Base-by-base conservation (phyloP, 2,113 vertebrate genomes). In the Orthonyx spaldingii region DNA sequence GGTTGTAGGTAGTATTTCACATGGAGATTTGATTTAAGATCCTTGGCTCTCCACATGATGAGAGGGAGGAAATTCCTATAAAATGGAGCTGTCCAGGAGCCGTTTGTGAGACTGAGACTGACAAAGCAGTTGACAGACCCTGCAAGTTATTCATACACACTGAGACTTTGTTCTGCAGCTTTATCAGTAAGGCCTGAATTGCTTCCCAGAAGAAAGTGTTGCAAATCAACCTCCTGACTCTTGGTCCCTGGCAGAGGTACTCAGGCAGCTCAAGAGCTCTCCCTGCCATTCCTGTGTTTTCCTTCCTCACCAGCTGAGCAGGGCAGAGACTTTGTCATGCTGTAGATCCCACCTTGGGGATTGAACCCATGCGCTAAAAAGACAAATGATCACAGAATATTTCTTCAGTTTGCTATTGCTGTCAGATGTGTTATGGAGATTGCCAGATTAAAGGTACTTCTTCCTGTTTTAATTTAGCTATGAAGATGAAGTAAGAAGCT, bases 381-480 rank as follows among this genome's bases (percentile, higher is more conserved):
- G 44, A 47, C 47, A 95, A 85, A 57, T 23, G 78, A 44, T 81
- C 55, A 50, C 28, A 56, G 64, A 68, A 14, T 75, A 49, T 84
- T 95, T 60, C 30, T 80, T 30, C n/a, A 20, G 10, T 63, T 80
- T 90, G 15, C 32, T 93, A 8, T 49, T 2, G 5, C 28, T 86
- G 47, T 68, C 78, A 57, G 49, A 64, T 77, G 32, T 2, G 3
- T 84, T 74, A 53, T 2, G 6, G 60, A 96, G 16, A 60, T 75
- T 0, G 0, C 13, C 30, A 84, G 35, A 70, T 84, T 93, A 59
- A 90, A 93, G 42, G 59, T 49, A 32, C 13, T 18, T 70, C 21
- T 94, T 66, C 28, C 41, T 91, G 30, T 92, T 95, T 89, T 78
- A 77, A 89, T 93, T 71, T 90, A 97, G 97, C n/a, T 97, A 94